Evolutionary conservation across 2,113 vertebrate species (phyloP), one percentile per base, ranked within the genome.

Genomic region (Rhagologus leucostigma): DNA sequence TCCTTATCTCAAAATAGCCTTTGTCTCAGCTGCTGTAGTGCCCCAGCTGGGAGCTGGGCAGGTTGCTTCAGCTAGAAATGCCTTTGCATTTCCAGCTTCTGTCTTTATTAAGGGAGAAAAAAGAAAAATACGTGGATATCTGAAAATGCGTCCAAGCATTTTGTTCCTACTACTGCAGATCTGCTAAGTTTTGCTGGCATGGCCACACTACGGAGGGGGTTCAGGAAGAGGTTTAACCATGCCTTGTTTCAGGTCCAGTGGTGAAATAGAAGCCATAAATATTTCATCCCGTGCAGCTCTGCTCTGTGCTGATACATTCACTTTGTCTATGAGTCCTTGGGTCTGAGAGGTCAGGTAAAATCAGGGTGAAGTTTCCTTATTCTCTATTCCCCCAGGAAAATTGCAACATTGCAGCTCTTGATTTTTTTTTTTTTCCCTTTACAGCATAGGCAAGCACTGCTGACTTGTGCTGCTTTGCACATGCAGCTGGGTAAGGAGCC

Each of bases 191-290:
- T 32, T 70, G 50, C 71, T 86, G 50, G 59, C 7, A 10, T 1
- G 3, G 59, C 17, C 20, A 26, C 13, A 15, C 9, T 6, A n/a
- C 21, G 18, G 9, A 30, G 9, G 26, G 52, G 20, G 17, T 44
- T 89, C 14, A 17, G 68, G 22, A 52, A 53, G 44, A 79, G 37
- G 13, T 62, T 37, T 53, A 79, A 35, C 46, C 10, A 13, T 13
- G 3, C 33, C 8, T 49, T 0, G 0, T 33, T 77, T 35, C 24
- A 23, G 50, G 41, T 59, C 18, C n/a, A 11, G 44, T 16, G 37
- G 27, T 70, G 33, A 80, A 76, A 39, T 1, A 16, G 11, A 68
- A 93, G 18, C 16, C 0, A 1, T 32, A 56, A 76, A 19, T 85
- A 41, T 56, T 75, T 64, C 7, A 37, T 33, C 17, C 4, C 1